phyloP scores from a whole-genome alignment of 2,113 vertebrate species.

The Panthera leo region DNA sequence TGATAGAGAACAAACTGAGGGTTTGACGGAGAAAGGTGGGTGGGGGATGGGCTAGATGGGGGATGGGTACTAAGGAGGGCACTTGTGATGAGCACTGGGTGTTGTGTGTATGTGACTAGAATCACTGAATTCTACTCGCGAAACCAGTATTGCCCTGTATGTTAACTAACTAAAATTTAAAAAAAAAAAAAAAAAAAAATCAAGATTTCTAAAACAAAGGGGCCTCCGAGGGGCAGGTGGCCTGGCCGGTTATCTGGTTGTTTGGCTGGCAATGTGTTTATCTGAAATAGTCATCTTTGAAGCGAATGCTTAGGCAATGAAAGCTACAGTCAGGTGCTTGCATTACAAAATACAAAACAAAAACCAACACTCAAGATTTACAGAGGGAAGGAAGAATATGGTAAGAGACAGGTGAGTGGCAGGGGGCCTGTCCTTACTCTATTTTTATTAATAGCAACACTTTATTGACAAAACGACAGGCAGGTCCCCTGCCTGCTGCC shows the following conservation, averaged over 20 bases:
- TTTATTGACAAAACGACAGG: not conserved
- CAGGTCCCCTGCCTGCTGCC: not conserved
- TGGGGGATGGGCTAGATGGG: too few species aligned
- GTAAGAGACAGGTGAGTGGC: not conserved
- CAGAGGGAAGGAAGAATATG: not conserved
- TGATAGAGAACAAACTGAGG: too few species aligned
- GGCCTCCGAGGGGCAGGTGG: not conserved
- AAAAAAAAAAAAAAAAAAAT: too few species aligned
- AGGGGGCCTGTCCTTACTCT: fast-evolving
- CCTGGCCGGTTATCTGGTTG: not conserved
- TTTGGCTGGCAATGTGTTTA: not conserved
- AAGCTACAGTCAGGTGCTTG: not conserved
- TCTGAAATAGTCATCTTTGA: not conserved
- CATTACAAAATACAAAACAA: not conserved
- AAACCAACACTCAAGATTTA: not conserved
- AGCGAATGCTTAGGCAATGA: not conserved
- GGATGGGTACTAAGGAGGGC: too few species aligned
- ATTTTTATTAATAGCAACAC: not conserved
- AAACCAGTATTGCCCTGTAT: too few species aligned
- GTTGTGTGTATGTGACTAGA: too few species aligned
- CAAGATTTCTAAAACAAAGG: not conserved
- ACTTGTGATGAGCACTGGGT: too few species aligned
- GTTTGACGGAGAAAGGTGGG: too few species aligned
- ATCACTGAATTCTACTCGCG: too few species aligned
- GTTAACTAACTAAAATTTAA: too few species aligned